Percentiles rank a stretch among this genome's conserved stretches.
phyloP scores from a whole-genome alignment of 2,797 vertebrate genomes.

The Tarsius wallacei region DNA sequence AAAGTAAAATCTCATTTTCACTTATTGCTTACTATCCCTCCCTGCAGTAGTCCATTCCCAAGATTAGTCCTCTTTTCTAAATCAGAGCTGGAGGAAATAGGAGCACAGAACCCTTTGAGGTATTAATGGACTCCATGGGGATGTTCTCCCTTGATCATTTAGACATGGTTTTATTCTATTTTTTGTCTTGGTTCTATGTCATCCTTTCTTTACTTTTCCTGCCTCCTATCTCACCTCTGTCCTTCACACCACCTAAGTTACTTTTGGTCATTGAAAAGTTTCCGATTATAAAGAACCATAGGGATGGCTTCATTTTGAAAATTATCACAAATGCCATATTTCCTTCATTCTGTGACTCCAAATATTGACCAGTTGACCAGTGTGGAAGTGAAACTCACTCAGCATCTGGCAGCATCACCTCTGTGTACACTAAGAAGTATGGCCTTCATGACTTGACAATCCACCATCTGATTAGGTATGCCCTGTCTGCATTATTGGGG shows the following conservation, averaged over 20 bases:
- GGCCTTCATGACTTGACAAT: conserved; percentile 91
- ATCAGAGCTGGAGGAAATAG: rapidly evolving
- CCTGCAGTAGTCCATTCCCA: not conserved
- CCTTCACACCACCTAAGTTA: no score
- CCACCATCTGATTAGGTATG: conserved; percentile 91
- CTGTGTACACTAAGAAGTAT: conserved; percentile 92
- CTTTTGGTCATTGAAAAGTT: no score
- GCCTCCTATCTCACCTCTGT: rapidly evolving
- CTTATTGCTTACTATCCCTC: not conserved
- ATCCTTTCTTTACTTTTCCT: not conserved
- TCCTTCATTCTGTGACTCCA: conserved; percentile 88
- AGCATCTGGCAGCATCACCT: conserved; percentile 91
- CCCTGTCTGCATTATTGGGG: rapidly evolving
- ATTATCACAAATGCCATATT: rapidly evolving
- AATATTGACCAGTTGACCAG: conserved; percentile 91
- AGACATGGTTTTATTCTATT: not conserved
- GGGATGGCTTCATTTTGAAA: no score
- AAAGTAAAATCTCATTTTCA: not conserved
- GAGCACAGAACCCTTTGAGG: not conserved
- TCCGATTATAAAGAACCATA: rapidly evolving
- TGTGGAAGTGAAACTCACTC: conserved; percentile 89
- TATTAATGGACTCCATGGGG: rapidly evolving
- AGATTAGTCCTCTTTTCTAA: not conserved
- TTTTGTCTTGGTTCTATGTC: no score
- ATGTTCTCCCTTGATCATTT: rapidly evolving